Evolutionary conservation across 2,113 vertebrate species (phyloP).

Genomic region (Alligator mississippiensis): DNA sequence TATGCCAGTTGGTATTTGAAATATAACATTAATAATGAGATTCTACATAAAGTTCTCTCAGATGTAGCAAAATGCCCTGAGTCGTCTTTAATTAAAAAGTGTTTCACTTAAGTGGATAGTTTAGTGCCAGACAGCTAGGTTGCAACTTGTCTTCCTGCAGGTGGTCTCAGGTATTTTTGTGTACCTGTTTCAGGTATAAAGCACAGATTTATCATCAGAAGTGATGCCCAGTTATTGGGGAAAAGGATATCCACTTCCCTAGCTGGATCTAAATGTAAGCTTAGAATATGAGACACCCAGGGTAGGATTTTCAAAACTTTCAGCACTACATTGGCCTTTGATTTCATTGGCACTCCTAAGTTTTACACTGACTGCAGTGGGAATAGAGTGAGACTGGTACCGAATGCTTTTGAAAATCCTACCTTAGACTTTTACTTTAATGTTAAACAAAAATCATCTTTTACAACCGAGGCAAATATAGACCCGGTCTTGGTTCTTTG

Average conservation of each 20-base stretch:
- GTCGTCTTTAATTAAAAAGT: constrained; percentile 59
- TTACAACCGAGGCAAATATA: constrained; percentile 49
- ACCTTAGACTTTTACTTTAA: constrained; percentile 58
- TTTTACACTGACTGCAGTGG: background rate
- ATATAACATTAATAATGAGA: constrained; percentile 48
- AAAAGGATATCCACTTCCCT: constrained; percentile 44
- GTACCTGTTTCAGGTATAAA: constrained; percentile 56
- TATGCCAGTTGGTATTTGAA: constrained; percentile 51
- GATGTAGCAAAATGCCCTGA: constrained; percentile 52
- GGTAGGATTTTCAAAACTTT: background rate
- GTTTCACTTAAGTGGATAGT: constrained; percentile 51
- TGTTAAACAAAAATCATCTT: constrained; percentile 48
- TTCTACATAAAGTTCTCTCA: constrained; percentile 60
- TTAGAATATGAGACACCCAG: constrained; percentile 53
- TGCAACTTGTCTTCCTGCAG: constrained; percentile 74
- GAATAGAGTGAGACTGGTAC: background rate
- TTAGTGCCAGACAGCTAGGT: constrained; percentile 76
- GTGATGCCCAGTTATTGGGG: constrained; percentile 6
- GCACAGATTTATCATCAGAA: constrained; percentile 49
- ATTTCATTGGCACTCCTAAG: no score
- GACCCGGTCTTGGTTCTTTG: background rate
- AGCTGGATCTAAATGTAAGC: constrained; percentile 46
- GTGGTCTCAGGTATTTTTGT: constrained; percentile 69
- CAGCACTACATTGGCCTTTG: background rate
- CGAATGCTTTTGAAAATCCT: constrained; percentile 3